Evolutionary conservation across 1,140 invertebrate genomes (phyloP), one percentile per base, ranked within the genome.

Genomic region (Sycophaga agraensis): DNA sequence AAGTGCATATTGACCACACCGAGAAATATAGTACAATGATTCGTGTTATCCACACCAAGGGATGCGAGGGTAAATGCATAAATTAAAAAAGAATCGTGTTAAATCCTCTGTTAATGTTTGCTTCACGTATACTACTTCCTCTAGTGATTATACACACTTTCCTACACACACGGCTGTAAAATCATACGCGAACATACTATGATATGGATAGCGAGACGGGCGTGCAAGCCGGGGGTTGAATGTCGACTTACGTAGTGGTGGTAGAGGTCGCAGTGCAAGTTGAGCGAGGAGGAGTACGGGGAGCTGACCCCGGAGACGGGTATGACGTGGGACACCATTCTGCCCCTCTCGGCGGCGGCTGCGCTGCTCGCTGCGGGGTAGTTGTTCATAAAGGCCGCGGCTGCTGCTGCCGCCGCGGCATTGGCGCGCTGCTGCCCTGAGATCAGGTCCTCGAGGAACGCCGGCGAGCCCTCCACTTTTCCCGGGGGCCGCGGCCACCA

Each of bases 301-400:
- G 59, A 49, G 72, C 68, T 71, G 42, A 77, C 75, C 65, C 74
- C 75, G 12, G 75, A 64, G 12, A 72, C 69, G 40, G 74, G 70
- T 35, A 77, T 68, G 26, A 75, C 67, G 66, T 77, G 74, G 14
- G 74, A 77, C 9, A 76, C 74, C 75, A 77, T 77, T 59, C 66
- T 74, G 58, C 59, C 39, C 12, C 69, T 68, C 45, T 74, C 68
- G 37, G 59, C 45, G 35, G 65, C 43, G 31, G 48, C 48, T 50
- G 19, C 22, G 42, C 43, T 31, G 45, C 48, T n/a, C 9, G 46
- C 46, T 26, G 51, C 43, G 26, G 59, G 58, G n/a, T 65, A 68
- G 67, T 69, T 67, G 67, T 72, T 77, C 75, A 77, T 75, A 75
- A 75, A 77, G 60, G 66, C 58, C 54, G 55, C 55, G 49, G 55